Evolutionary conservation across 23 tunicate species (phyloP).

Genomic region (Halocynthia aurantium): DNA sequence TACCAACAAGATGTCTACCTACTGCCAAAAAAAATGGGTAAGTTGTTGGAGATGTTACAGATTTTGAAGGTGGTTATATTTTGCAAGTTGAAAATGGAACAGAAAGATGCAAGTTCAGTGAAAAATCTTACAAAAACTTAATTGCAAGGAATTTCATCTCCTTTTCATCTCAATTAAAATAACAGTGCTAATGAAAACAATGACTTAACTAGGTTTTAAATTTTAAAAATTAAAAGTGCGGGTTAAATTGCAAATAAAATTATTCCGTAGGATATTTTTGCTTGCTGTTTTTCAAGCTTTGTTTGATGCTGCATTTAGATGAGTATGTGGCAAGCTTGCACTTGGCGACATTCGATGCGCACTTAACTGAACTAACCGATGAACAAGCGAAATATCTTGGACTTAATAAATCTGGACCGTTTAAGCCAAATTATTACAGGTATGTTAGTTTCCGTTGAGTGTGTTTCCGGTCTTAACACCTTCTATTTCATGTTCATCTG

Average conservation of each 20-base stretch:
- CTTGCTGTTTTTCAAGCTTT: not conserved
- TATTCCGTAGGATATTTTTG: not conserved
- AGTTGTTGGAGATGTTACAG: constrained; percentile 1
- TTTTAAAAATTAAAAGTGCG: no score
- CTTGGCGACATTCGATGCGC: constrained; percentile 95
- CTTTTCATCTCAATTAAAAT: not conserved
- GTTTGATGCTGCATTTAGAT: constrained; percentile 8
- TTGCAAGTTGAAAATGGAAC: no score
- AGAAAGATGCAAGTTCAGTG: not conserved
- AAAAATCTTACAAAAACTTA: not conserved
- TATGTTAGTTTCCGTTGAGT: constrained; percentile 14
- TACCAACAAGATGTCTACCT: constrained; percentile 98
- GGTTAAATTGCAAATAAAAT: no score
- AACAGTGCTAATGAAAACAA: not conserved
- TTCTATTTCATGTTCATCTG: no score
- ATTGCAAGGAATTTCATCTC: not conserved
- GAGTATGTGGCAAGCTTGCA: constrained; percentile 99
- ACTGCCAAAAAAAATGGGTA: constrained; percentile 99
- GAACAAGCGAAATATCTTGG: constrained; percentile 99
- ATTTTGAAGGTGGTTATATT: not conserved
- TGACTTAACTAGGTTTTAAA: no score
- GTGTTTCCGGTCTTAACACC: not conserved
- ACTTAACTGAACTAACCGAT: constrained; percentile 90
- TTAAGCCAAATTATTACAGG: constrained; percentile 99
- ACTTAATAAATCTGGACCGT: constrained; percentile 96